Base-by-base conservation (phyloP, 2,113 vertebrate species). In the Thryonomys swinderianus region DNA sequence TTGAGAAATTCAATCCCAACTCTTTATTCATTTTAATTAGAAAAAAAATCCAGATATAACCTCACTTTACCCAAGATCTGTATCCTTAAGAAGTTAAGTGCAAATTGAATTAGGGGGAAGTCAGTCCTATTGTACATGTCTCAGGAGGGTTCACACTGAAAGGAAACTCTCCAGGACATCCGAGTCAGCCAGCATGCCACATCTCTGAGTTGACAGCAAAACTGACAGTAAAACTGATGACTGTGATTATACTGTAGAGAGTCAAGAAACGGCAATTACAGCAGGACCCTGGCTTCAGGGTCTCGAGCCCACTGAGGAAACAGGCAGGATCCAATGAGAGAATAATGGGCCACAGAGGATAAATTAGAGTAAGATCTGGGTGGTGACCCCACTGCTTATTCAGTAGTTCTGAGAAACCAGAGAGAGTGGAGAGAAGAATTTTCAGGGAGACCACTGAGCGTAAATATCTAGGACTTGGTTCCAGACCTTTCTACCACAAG, bases 71-170 rank as follows among this genome's bases (percentile, higher is more conserved):
- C 66, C 82, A 88, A 96, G 57, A 95, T 13, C 78, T 53, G 17
- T 88, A 48, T 82, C 90, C 90, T 93, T 82, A 37, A 95, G 82
- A 88, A 90, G 25, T 32, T 91, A 48, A 88, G 17, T 16, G 10
- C 34, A 74, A 88, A 90, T 59, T 85, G 66, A 79, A 91, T 67
- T 71, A 27, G 16, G 48, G 57, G 62, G 69, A 87, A 87, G 21
- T 76, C 14, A 32, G 45, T 57, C 48, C 64, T 85, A 85, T 20
- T 74, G 37, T 69, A 69, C 3, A 11, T 42, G 48, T 7, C 9
- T n/a, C 23, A 42, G 34, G 37, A 78, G 71, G 18, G 10, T n/a
- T 88, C 45, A 53, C 67, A 86, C 18, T 61, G 59, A 61, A 95
- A 89, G 73, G n/a, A 37, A 94, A 42, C 20, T 53, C 51, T 85